Conservation (phyloP, 1,140 invertebrate genomes). For the Drosophila eugracilis region DNA sequence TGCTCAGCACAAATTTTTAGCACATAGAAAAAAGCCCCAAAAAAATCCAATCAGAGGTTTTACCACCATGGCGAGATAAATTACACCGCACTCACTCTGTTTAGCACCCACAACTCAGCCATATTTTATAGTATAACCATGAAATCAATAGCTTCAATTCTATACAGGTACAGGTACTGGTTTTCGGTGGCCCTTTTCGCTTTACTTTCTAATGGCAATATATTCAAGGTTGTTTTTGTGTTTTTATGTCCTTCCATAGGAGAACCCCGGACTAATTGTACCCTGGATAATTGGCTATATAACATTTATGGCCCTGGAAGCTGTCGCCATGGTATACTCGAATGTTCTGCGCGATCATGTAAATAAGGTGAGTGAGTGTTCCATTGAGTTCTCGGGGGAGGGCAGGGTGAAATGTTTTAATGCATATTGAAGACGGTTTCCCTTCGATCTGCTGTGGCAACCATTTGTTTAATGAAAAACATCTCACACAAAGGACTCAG, state of each 20-base stretch:
- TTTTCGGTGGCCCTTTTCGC: conserved; percentile 7
- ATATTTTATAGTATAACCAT: conserved; percentile 36
- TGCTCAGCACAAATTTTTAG: conserved; percentile 21
- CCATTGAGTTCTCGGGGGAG: neutral
- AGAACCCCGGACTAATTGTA: conserved; percentile 89
- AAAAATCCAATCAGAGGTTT: conserved; percentile 73
- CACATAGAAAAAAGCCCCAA: conserved; percentile 44
- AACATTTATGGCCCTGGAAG: conserved; percentile 90
- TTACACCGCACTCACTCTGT: conserved; percentile 45
- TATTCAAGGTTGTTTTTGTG: conserved; percentile 5
- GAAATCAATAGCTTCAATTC: conserved; percentile 66
- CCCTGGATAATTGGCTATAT: conserved; percentile 91
- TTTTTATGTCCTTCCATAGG: conserved; percentile 84
- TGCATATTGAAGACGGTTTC: conserved; percentile 60
- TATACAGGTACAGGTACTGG: conserved; percentile 12
- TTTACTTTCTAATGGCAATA: conserved; percentile 11
- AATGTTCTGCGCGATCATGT: conserved; percentile 91
- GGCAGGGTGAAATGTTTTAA: conserved; percentile 37
- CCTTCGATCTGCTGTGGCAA: conserved; percentile 5
- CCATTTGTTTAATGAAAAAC: conserved; percentile 72
- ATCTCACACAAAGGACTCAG: conserved; percentile 27
- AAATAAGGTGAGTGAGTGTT: conserved; percentile 88
- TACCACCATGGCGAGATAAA: conserved; percentile 63
- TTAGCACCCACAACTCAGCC: conserved; percentile 10
- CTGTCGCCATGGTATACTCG: conserved; percentile 91